Conservation (phyloP, 2,113 vertebrate genomes). For the Meles meles region DNA sequence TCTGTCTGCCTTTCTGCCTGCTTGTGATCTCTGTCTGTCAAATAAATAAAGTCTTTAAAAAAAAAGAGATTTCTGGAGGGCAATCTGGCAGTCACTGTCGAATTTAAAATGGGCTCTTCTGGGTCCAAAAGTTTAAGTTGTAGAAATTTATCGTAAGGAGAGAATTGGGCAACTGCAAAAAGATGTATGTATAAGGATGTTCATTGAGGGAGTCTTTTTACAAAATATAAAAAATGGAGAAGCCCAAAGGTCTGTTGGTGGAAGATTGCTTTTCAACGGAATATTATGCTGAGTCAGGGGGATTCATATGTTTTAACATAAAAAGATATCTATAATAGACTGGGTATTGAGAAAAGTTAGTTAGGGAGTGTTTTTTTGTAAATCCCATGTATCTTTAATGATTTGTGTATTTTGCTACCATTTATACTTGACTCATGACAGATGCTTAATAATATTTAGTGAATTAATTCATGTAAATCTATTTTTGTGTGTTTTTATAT, state of each 20-base stretch:
- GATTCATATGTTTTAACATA: constrained; percentile 31
- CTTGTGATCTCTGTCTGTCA: too few species aligned
- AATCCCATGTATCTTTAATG: constrained; percentile 23
- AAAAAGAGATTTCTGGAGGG: not conserved
- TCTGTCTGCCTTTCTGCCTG: too few species aligned
- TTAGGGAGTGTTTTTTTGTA: not conserved
- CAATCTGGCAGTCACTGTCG: not conserved
- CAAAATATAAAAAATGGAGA: constrained; percentile 34
- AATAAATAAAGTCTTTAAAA: too few species aligned
- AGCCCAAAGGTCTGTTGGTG: not conserved
- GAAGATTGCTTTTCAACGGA: not conserved
- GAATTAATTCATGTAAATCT: constrained; percentile 48
- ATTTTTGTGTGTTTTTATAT: constrained; percentile 21
- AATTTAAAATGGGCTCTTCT: constrained; percentile 38
- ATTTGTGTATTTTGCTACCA: constrained; percentile 35
- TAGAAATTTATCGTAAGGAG: constrained; percentile 29
- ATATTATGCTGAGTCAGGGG: not conserved
- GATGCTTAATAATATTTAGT: constrained; percentile 53
- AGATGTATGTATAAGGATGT: not conserved
- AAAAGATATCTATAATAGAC: not conserved
- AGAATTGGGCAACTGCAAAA: not conserved
- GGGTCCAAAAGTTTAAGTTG: constrained; percentile 21
- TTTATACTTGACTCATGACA: constrained; percentile 39
- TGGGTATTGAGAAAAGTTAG: not conserved
- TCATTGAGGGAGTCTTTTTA: not conserved